A percentile compares a stretch with the other conserved stretches of the same genome.
Evolutionary conservation across 2,797 vertebrate genomes (phyloP).

Genomic region (Amblyopsis hoosieri): DNA sequence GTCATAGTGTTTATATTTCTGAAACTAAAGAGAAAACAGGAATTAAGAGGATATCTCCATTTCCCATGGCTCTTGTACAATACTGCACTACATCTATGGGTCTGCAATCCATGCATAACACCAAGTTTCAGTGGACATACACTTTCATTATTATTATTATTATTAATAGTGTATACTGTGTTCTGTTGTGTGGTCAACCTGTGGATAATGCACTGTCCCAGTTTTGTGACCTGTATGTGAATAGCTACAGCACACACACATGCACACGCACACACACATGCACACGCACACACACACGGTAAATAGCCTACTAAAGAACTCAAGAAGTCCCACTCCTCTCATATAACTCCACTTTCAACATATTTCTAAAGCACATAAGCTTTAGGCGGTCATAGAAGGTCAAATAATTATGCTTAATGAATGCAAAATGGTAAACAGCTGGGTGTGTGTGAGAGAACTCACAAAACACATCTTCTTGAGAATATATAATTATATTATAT

Average conservation of each 20-base stretch:
- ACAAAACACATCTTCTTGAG: no score
- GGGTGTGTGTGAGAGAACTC: no score
- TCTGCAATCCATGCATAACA: constrained; percentile 18
- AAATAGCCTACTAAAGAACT: background rate
- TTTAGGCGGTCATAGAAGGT: no score
- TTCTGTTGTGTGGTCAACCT: constrained; percentile 19
- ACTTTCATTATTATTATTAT: no score
- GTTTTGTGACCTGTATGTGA: constrained; percentile 55
- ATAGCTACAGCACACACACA: constrained; percentile 21
- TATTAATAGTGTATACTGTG: background rate
- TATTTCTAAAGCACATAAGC: no score
- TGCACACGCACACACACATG: constrained; percentile 5
- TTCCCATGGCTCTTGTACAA: constrained; percentile 24
- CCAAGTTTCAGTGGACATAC: background rate
- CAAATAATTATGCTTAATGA: no score
- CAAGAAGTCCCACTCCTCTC: no score
- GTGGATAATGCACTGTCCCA: constrained; percentile 39
- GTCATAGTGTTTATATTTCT: constrained; percentile 5
- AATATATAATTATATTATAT: no score
- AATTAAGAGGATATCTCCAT: constrained; percentile 53
- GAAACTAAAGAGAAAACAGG: constrained; percentile 64
- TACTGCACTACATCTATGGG: constrained; percentile 64
- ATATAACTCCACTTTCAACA: no score
- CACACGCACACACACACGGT: constrained; percentile 11
- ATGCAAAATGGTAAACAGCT: no score